Evolutionary conservation across 2,888 invertebrate genomes (phyloP), one percentile per base, ranked within the genome.

Genomic region (Caenorhabditis sp.): DNA sequence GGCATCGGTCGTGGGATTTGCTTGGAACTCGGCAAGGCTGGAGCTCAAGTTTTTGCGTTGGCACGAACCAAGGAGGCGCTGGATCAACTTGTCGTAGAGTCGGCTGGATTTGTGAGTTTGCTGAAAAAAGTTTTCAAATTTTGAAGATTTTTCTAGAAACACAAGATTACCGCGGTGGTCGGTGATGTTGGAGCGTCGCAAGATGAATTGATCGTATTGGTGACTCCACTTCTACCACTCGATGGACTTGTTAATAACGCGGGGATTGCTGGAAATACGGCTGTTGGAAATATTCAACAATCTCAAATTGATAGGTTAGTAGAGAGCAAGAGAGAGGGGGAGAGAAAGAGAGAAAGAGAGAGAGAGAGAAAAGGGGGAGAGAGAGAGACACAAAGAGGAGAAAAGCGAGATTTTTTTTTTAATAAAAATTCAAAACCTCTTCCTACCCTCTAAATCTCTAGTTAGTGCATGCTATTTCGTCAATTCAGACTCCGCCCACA

Each of bases 201-300:
- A 50, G 76, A 78, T 51, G 76, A 71, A 8, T 68, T 81, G 4
- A 55, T 65, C 51, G 61, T 57, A 24, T 51, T 67, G 6, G 61
- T 79, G 6, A 54, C 53, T 8, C 71, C 72, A 49, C 49, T 76
- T 58, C 67, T 70, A 19, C 79, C 79, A 31, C 74, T 80, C 50
- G 76, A 78, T 49, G 77, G 69, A 21, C 70, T 80, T 50, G 78
- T 81, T 8, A 81, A 81, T 59, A 81, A 81, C 50, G 81, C 81
- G 17, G 81, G 79, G 10, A 76, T 81, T 17, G 78, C 77, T 0
- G 55, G 57, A 10, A 65, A 76, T 23, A 66, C 77, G 26, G 54
- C 69, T 0, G 71, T 78, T 21, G 76, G 77, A n/a, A 59, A 69
- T 12, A 76, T 78, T 6, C 70, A 70, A 4, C 74, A 62, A 21